A percentile compares a stretch with the other conserved stretches of the same genome.
phyloP scores from a whole-genome alignment of 2,888 invertebrate genomes.

The Dicycla oo region DNA sequence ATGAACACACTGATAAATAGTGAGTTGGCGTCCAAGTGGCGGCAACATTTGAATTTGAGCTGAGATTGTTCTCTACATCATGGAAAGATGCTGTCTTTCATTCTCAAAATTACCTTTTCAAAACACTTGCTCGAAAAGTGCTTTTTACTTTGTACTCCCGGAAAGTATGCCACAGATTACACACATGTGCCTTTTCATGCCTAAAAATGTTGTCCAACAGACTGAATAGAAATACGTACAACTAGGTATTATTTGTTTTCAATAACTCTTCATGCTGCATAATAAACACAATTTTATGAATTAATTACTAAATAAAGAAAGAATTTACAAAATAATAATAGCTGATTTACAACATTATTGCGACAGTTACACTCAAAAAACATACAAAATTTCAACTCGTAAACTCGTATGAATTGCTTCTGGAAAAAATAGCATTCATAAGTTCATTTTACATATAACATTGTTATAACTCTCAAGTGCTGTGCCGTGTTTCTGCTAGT shows the following conservation, averaged over 20 bases:
- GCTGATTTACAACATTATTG: constrained; percentile 6
- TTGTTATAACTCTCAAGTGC: constrained; percentile 67
- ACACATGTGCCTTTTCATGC: background rate
- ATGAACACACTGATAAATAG: no score
- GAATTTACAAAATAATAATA: constrained; percentile 6
- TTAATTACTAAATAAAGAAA: background rate
- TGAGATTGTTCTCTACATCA: no score
- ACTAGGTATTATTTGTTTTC: background rate
- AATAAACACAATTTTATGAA: background rate
- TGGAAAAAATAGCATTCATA: constrained; percentile 59
- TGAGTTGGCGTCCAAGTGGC: no score
- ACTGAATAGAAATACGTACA: background rate
- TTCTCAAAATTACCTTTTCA: background rate
- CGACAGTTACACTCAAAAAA: constrained; percentile 21
- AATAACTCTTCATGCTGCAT: background rate
- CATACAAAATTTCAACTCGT: constrained; percentile 42
- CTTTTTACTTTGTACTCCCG: background rate
- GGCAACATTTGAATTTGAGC: no score
- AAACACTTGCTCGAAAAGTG: background rate
- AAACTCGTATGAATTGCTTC: constrained; percentile 58
- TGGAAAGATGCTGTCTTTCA: background rate
- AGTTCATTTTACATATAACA: constrained; percentile 67
- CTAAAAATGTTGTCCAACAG: background rate
- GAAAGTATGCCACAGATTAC: background rate
- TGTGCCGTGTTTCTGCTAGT: constrained; percentile 59